Percentiles rank a stretch among this genome's conserved stretches.
phyloP scores from a whole-genome alignment of 2,797 vertebrate species.

The Cynopterus sphinx region DNA sequence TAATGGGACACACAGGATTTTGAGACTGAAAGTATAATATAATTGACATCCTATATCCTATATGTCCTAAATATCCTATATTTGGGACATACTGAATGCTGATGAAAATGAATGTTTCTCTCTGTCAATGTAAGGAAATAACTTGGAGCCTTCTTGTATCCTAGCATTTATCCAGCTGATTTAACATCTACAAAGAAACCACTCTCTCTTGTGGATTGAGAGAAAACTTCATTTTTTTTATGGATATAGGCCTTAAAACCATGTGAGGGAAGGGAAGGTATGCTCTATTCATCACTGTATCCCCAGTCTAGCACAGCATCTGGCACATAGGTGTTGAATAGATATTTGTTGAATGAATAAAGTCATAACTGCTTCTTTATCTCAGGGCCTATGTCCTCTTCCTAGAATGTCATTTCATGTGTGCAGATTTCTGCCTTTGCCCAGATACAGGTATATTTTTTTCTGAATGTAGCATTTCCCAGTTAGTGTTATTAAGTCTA shows the following conservation, averaged over 20 bases:
- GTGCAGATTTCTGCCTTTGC: background rate
- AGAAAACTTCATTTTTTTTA: background rate
- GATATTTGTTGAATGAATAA: background rate
- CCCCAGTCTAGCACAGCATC: background rate
- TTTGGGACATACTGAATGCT: background rate
- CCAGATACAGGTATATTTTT: background rate
- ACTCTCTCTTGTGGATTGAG: background rate
- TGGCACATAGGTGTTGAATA: background rate
- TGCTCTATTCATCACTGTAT: background rate
- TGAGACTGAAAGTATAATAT: background rate
- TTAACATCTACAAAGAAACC: conserved; percentile 2
- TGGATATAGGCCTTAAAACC: background rate
- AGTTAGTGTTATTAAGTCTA: background rate
- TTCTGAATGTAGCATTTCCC: background rate
- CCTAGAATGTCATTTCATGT: background rate
- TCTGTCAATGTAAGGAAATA: background rate
- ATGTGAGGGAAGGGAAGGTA: background rate
- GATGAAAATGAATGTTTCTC: background rate
- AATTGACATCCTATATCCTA: background rate
- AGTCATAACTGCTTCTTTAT: background rate
- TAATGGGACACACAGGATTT: background rate
- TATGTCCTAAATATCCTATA: background rate
- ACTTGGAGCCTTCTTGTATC: background rate
- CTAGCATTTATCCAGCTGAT: background rate
- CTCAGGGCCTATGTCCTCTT: background rate